Base-by-base conservation (phyloP, 2,888 invertebrate genomes). In the Pristionchus mayeri region DNA sequence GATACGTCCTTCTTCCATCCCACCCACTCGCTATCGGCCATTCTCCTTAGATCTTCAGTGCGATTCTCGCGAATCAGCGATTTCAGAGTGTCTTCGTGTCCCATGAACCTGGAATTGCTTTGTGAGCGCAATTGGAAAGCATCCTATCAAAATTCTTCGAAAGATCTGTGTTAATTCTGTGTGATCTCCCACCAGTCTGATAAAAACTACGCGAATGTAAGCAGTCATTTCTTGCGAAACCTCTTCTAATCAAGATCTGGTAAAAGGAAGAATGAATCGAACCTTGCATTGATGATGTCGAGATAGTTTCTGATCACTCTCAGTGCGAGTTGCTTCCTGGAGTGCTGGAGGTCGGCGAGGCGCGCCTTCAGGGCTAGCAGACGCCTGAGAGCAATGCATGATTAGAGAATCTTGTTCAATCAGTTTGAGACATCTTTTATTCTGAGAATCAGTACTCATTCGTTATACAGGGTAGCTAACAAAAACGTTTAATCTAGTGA, bases 1-100 rank as follows among this genome's bases (percentile, higher is more conserved):
- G 81, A 78, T 54, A 90, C 86, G 54, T 88, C 87, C 30, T n/a
- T 50, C 85, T 90, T 90, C 90, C 90, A 90, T 75, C 86, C 79
- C 7, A 63, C 85, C 88, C 87, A 89, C 54, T 85, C 84, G 0
- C 67, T 75, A 30, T 86, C 87, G 44, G 85, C 86, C 75, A 88
- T 84, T 27, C 84, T 79, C 48, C 84, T 71, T 18, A 90, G 84
- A 48, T 89, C 88, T 9, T 88, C 87, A 6, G 83, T 84, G 34
- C 85, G 84, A 60, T 86, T 86, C 67, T 85, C 84, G 50, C 88
- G 86, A 75, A 89, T 88, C 60, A 87, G 84, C 86, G 84, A 85
- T 85, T 86, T 87, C 44, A 88, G 85, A 50, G 87, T 85, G 40
- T 87, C 87, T 84, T 89, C 89, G 40, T 87, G 81, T 71, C 86